A percentile compares a stretch with the other conserved stretches of the same genome.
Evolutionary conservation across 1,140 invertebrate species (phyloP).

Genomic region (Orchesella cincta): DNA sequence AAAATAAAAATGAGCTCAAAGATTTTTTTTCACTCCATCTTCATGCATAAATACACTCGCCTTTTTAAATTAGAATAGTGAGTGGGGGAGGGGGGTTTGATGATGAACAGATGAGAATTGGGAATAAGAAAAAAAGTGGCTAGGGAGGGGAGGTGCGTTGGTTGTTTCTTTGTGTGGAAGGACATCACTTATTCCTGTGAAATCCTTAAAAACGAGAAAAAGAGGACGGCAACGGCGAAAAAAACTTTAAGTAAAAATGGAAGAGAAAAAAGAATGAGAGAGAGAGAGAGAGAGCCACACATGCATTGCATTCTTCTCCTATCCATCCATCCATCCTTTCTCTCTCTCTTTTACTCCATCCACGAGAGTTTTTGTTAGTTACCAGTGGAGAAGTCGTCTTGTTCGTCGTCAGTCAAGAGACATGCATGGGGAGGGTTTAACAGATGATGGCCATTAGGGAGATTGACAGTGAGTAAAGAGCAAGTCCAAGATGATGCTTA

Average conservation of each 20-base stretch:
- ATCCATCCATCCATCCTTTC: not conserved
- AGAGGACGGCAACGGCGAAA: too few species aligned
- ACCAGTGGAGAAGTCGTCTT: not conserved
- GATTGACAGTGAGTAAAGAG: slow-evolving; percentile 29
- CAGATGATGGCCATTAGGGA: slow-evolving; percentile 27
- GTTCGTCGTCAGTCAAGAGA: not conserved
- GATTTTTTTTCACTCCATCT: too few species aligned
- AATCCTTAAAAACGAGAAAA: not conserved
- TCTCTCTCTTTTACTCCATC: not conserved
- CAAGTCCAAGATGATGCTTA: slow-evolving; percentile 16
- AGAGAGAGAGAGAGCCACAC: too few species aligned
- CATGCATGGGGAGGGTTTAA: slow-evolving; percentile 11
- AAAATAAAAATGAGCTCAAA: too few species aligned
- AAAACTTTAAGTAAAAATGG: not conserved
- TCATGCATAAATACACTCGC: too few species aligned
- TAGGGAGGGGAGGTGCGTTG: not conserved
- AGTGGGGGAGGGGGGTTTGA: too few species aligned
- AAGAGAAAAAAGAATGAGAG: not conserved
- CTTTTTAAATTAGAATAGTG: not conserved
- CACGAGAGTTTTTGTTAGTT: not conserved
- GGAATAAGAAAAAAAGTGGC: not conserved
- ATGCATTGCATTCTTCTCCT: not conserved
- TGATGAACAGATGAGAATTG: not conserved
- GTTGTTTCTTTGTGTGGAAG: not conserved
- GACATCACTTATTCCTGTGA: not conserved